A percentile compares a stretch with the other conserved stretches of the same genome.
Evolutionary conservation across 2,113 vertebrate genomes (phyloP).

Genomic region (Elgaria multicarinata): DNA sequence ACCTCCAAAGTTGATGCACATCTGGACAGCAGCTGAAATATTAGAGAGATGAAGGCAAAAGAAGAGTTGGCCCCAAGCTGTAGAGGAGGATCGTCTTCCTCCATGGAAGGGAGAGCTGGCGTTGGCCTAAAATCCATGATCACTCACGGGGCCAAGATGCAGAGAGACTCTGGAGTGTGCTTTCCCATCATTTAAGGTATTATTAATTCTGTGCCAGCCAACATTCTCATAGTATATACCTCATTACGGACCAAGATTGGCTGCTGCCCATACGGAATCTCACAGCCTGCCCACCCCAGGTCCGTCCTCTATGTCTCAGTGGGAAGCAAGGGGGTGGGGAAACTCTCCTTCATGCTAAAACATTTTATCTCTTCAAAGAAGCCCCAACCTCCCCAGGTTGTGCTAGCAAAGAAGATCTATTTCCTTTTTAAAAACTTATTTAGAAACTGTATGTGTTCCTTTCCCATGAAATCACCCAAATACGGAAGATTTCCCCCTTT

Average conservation of each 20-base stretch:
- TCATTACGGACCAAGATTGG: neutral
- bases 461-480: neutral
- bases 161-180: neutral
- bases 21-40: slow-evolving; percentile 46
- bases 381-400: neutral
- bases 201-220: neutral
- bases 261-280: neutral
- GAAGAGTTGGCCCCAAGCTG: neutral
- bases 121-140: neutral
- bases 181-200: neutral
- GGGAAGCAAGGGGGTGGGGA: neutral
- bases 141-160: neutral
- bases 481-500: too few species aligned
- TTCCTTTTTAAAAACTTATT: neutral
- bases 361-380: neutral
- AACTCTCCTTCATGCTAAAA: neutral
- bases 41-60: neutral
- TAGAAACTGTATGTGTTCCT: neutral
- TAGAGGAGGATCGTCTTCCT: neutral
- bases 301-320: neutral
- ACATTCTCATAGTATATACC: too few species aligned
- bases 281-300: neutral
- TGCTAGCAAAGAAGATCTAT: neutral
- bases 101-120: neutral
- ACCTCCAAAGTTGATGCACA: slow-evolving; percentile 22